phyloP scores from a whole-genome alignment of 1,140 invertebrate genomes.

The Rhynchophorus ferrugineus region DNA sequence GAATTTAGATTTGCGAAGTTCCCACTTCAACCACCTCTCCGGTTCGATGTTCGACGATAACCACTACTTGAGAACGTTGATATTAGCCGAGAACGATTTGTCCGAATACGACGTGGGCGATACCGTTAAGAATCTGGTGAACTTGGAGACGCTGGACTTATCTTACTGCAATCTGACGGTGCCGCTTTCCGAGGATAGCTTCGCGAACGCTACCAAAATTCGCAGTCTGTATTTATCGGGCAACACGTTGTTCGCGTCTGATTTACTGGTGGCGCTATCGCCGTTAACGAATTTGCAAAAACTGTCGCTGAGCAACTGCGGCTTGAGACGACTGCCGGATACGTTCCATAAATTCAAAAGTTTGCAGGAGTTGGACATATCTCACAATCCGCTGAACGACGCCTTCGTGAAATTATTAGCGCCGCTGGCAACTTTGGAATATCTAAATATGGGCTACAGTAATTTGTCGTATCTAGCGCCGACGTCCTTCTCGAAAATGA shows the following conservation, averaged over 20 bases:
- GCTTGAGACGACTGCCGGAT: constrained; percentile 53
- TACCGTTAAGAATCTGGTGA: constrained; percentile 58
- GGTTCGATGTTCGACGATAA: constrained; percentile 59
- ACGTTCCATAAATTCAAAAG: constrained; percentile 58
- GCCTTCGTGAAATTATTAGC: constrained; percentile 60
- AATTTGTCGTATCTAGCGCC: constrained; percentile 57
- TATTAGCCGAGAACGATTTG: constrained; percentile 59
- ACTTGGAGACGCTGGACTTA: constrained; percentile 59
- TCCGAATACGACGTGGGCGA: constrained; percentile 54
- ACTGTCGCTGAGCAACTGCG: constrained; percentile 59
- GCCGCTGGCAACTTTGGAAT: constrained; percentile 57
- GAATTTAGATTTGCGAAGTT: constrained; percentile 55
- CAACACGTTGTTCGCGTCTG: constrained; percentile 59
- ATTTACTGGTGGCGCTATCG: constrained; percentile 57
- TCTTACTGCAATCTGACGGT: constrained; percentile 61
- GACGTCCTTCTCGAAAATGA: constrained; percentile 62
- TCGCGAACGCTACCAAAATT: constrained; percentile 59
- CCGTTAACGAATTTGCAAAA: constrained; percentile 57
- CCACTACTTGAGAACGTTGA: constrained; percentile 55
- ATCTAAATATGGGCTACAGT: constrained; percentile 67
- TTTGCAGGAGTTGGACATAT: constrained; percentile 59
- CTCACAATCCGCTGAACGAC: constrained; percentile 59
- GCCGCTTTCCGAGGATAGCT: constrained; percentile 58
- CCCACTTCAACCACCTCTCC: constrained; percentile 52
- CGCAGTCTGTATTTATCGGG: constrained; percentile 57